Base-by-base conservation (phyloP, 2,113 vertebrate genomes). In the Gorsachius goisagi region DNA sequence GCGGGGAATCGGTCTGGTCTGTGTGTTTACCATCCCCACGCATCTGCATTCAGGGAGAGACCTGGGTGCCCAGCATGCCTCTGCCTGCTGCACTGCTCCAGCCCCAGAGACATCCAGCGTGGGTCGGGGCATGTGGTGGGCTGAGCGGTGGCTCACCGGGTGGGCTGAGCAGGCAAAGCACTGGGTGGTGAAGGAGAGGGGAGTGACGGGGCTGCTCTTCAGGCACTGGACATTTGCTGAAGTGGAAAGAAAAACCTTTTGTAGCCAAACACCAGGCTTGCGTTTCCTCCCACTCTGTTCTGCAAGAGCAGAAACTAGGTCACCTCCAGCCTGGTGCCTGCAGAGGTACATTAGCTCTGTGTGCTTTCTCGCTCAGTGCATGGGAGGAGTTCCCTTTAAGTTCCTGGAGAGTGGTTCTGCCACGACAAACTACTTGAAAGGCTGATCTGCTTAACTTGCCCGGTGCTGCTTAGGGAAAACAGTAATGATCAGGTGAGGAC, bases 391-490 rank as follows among this genome's bases (percentile, higher is more conserved):
- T 95, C 74, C 78, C 78, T 95, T 91, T 91, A 95, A 95, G 77
- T 96, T 95, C 94, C 71, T 96, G 91, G 87, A 97, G 84, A 96
- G 95, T 69, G 55, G 53, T 91, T 95, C 84, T 91, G 45, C 73
- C 58, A 19, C 2, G 8, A 59, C 74, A 95, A 73, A 55, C 62
- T 69, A 1, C 64, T 71, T 66, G 71, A 77, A 95, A 80, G 47
- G 55, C 86, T 91, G 84, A 85, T 75, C 62, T 88, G 55, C 59
- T 94, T 85, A 83, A 64, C 55, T 87, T 0, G 0, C 71, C 59
- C 74, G 55, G 45, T 55, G 58, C 50, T 92, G 49, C 71, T 96
- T 45, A 82, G 85, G 91, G 94, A 96, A 93, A 91, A 88, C 27
- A 53, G 55, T 73, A 82, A 95, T 26, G 60, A 85, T 79, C 87